A percentile compares a stretch with the other conserved stretches of the same genome.
These are phyloP conservation scores for Xiphias gladius DNA, from an alignment of 2,113 vertebrate species.

Conservation along the genomic window DNA sequence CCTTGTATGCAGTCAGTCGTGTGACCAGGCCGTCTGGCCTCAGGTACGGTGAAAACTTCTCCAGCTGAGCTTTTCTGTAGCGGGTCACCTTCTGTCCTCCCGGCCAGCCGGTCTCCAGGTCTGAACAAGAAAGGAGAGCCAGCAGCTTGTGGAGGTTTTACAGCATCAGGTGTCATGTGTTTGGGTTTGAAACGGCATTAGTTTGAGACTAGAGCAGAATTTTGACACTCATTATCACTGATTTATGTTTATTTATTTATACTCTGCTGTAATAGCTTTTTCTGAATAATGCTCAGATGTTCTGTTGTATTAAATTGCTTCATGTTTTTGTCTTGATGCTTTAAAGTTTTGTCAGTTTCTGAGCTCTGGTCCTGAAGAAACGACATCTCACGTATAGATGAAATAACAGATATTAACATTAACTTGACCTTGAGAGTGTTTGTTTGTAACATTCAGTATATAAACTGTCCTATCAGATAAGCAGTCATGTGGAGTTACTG, in stretches of 20 bases:
- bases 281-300: neutral
- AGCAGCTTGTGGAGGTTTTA: neutral
- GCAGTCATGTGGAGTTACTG: neutral
- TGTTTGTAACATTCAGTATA: neutral
- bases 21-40: conserved; percentile 84
- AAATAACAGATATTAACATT: no score
- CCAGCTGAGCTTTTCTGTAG: conserved; percentile 87
- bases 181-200: neutral
- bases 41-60: conserved; percentile 86
- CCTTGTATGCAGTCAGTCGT: conserved; percentile 85
- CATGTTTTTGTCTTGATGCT: neutral
- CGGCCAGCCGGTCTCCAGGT: conserved; percentile 86
- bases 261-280: neutral
- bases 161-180: neutral
- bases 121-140: conserved; percentile 73
- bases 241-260: neutral
- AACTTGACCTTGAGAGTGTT: no score
- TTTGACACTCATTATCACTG: neutral
- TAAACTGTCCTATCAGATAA: neutral
- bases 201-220: no score
- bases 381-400: no score
- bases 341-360: no score
- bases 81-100: conserved; percentile 83
- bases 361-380: no score
- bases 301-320: neutral